Conservation (phyloP, 92 coral and sea anemone genomes). For the Siderastrea radians region DNA sequence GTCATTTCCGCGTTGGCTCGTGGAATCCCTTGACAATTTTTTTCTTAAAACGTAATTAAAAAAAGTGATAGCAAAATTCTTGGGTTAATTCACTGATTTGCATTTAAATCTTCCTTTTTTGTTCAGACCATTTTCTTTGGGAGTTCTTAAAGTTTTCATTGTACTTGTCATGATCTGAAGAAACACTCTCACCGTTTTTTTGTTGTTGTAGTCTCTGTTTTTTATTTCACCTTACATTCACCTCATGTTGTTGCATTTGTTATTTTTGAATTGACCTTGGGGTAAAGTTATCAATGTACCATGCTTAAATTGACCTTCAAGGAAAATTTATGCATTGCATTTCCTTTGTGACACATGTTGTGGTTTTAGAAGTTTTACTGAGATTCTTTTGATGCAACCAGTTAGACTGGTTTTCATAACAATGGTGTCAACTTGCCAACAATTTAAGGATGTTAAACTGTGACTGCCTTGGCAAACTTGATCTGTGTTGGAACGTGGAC, state of each 20-base stretch:
- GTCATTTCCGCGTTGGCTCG: not conserved
- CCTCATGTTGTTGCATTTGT: not conserved
- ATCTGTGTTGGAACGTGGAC: not conserved
- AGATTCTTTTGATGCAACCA: conserved; percentile 8
- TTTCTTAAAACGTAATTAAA: not conserved
- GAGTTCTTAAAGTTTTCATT: not conserved
- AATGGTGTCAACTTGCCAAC: conserved; percentile 48
- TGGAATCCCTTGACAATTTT: conserved; percentile 6
- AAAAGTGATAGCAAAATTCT: not conserved
- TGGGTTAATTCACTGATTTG: not conserved
- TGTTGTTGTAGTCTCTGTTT: not conserved
- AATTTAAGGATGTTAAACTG: not conserved
- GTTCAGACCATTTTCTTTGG: not conserved
- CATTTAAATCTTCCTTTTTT: conserved; percentile 13
- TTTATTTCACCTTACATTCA: not conserved
- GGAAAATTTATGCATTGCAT: not conserved
- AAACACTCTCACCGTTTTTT: not conserved
- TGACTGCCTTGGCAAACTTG: not conserved
- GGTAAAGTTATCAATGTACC: not conserved
- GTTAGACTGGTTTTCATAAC: not conserved
- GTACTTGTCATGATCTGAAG: not conserved
- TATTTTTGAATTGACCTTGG: no score
- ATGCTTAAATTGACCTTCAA: not conserved
- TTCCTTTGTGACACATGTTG: conserved; percentile 11
- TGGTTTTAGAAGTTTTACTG: not conserved